Conservation (phyloP, 2,797 vertebrate species). For the Toxotes lorentzi region DNA sequence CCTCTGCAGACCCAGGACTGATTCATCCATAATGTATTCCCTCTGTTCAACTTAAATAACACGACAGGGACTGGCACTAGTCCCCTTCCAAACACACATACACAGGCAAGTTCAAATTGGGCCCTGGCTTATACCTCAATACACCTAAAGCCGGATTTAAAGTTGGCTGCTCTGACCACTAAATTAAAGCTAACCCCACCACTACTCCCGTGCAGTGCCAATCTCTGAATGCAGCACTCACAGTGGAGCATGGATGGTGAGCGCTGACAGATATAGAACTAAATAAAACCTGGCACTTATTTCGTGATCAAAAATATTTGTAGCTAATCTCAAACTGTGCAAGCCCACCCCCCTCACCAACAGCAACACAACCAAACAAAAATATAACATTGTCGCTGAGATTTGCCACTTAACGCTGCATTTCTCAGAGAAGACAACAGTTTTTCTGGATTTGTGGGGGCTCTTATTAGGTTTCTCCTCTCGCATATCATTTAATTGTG, state of each 20-base stretch:
- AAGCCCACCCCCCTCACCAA: neutral
- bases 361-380: slow-evolving; percentile 4
- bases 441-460: slow-evolving; percentile 34
- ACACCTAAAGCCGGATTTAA: slow-evolving; percentile 69
- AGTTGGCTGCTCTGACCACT: slow-evolving; percentile 57
- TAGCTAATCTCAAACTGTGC: slow-evolving; percentile 29
- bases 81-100: slow-evolving; percentile 16
- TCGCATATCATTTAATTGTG: slow-evolving; percentile 48
- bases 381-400: slow-evolving; percentile 24
- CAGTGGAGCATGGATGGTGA: slow-evolving; percentile 4
- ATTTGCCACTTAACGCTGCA: slow-evolving; percentile 15
- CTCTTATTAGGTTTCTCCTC: slow-evolving; percentile 36
- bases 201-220: slow-evolving; percentile 10
- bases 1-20: slow-evolving; percentile 37
- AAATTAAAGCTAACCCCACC: slow-evolving; percentile 52
- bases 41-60: slow-evolving; percentile 48
- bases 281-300: slow-evolving; percentile 43
- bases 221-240: slow-evolving; percentile 31
- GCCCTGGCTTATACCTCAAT: slow-evolving; percentile 40
- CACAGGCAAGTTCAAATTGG: slow-evolving; percentile 43
- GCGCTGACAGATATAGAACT: slow-evolving; percentile 22
- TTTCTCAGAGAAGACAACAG: neutral
- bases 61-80: slow-evolving; percentile 37
- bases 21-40: slow-evolving; percentile 58
- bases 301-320: slow-evolving; percentile 31